Conservation (phyloP, 2,113 vertebrate species). For the Hippoglossus stenolepis region DNA sequence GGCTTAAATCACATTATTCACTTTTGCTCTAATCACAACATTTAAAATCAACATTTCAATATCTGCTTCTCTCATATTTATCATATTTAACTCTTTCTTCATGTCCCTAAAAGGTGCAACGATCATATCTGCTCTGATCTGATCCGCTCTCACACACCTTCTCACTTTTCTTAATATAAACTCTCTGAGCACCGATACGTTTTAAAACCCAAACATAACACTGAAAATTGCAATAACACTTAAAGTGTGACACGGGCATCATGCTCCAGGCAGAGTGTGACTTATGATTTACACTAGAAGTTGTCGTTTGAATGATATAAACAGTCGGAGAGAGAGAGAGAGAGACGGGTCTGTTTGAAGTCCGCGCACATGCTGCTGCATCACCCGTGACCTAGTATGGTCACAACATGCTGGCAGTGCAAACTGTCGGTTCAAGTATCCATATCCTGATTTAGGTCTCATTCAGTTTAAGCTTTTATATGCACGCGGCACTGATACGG, state of each 20-base stretch:
- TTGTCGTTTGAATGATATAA: constrained; percentile 27
- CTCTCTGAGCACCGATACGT: constrained; percentile 6
- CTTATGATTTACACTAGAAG: constrained; percentile 31
- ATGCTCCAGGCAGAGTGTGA: constrained; percentile 5
- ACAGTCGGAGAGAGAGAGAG: constrained; percentile 22
- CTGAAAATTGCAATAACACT: neutral
- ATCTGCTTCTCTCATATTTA: neutral
- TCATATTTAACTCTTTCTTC: neutral
- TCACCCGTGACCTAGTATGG: constrained; percentile 59
- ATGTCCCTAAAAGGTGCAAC: constrained; percentile 41
- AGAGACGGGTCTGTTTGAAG: neutral
- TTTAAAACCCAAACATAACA: constrained; percentile 33
- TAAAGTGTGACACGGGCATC: constrained; percentile 24
- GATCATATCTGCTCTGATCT: constrained; percentile 10
- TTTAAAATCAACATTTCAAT: constrained; percentile 1
- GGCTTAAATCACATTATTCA: too few relatives aligned
- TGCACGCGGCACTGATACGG: neutral
- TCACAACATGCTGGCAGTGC: constrained; percentile 11
- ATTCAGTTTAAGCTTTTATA: constrained; percentile 7
- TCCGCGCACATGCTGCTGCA: constrained; percentile 13
- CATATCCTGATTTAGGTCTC: constrained; percentile 20
- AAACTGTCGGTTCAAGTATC: constrained; percentile 10
- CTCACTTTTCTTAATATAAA: constrained; percentile 45
- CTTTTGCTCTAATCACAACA: too few relatives aligned
- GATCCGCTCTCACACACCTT: constrained; percentile 83